Conservation (phyloP, 2,797 vertebrate genomes). For the Coreius guichenoti region DNA sequence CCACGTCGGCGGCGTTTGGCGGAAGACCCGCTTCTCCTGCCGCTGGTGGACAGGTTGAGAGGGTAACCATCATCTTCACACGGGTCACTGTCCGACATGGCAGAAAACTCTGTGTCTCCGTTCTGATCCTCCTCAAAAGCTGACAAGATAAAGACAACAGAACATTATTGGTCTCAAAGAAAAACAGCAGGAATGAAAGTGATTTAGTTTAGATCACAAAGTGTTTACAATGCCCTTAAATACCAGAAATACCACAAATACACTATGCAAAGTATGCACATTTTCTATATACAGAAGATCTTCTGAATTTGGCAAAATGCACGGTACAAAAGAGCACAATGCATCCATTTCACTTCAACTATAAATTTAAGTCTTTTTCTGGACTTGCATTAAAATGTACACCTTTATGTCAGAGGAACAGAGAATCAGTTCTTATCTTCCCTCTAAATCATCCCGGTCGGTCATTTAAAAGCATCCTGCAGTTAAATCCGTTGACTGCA, state of each 20-base stretch:
- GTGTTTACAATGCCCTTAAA: slow-evolving; percentile 2
- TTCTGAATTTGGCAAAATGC: neutral
- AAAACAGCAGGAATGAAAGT: neutral
- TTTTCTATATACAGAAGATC: neutral
- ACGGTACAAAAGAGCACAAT: neutral
- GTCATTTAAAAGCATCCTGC: slow-evolving; percentile 21
- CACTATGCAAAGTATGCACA: neutral
- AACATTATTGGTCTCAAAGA: neutral
- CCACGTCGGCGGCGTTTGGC: slow-evolving; percentile 91
- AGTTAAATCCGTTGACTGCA: neutral
- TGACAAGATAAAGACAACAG: slow-evolving; percentile 61
- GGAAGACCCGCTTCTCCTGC: slow-evolving; percentile 68
- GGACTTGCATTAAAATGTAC: neutral
- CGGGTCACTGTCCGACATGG: slow-evolving; percentile 88
- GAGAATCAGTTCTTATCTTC: neutral
- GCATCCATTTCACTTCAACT: neutral
- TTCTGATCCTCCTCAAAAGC: slow-evolving; percentile 76
- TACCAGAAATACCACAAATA: neutral
- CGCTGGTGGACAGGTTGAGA: slow-evolving; percentile 77
- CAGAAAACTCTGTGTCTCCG: slow-evolving; percentile 74
- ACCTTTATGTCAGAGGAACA: neutral
- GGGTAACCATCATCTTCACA: slow-evolving; percentile 86
- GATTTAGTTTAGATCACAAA: neutral
- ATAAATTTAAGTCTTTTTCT: neutral
- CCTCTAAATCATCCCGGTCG: neutral